These are phyloP conservation scores for Thaleichthys pacificus DNA, from an alignment of 2,797 vertebrate species.

Conservation along the genomic window DNA sequence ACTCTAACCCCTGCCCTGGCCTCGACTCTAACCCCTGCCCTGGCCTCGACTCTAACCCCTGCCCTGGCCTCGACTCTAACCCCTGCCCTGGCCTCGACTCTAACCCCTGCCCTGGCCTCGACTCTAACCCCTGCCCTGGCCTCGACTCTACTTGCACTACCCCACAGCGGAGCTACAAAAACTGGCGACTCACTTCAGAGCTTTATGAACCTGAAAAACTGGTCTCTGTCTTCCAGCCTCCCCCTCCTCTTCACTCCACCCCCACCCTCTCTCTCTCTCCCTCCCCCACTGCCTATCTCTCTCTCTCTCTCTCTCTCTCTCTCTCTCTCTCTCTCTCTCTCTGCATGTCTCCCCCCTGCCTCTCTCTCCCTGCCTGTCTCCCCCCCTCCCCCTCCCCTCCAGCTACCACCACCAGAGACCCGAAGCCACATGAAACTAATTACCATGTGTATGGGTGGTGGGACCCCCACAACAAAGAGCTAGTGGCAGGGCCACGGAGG, in stretches of 20 bases:
- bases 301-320: no score
- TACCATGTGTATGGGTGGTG: conserved; percentile 61
- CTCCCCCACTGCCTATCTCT: neutral
- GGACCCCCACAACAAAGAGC: conserved; percentile 53
- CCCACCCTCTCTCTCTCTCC: neutral
- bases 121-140: no score
- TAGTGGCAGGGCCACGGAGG: conserved; percentile 26
- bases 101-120: no score
- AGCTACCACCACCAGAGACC: conserved; percentile 20
- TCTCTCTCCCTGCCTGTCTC: neutral
- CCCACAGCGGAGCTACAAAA: conserved; percentile 8
- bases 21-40: no score
- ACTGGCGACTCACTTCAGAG: conserved; percentile 30
- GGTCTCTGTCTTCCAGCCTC: conserved; percentile 37
- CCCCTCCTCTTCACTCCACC: neutral
- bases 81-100: neutral
- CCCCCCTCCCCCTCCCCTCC: neutral
- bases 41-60: no score
- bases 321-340: neutral
- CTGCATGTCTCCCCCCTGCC: neutral
- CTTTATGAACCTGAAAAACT: conserved; percentile 55
- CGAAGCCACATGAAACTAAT: conserved; percentile 57
- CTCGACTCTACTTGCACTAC: neutral
- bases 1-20: no score
- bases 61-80: neutral